Base-by-base conservation (phyloP, 1,140 invertebrate species). In the Monomorium pharaonis region DNA sequence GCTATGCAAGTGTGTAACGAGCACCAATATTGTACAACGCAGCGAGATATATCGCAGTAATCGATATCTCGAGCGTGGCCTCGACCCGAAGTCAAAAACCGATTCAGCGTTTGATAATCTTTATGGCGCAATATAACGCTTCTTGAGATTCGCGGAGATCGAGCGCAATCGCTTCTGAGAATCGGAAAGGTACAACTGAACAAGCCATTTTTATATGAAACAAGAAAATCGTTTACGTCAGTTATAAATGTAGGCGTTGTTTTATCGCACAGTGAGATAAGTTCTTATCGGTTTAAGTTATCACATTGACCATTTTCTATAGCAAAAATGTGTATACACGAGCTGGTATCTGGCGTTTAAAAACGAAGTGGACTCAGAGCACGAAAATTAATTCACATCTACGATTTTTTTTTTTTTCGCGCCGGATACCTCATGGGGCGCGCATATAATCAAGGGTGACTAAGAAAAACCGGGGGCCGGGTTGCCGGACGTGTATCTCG, bases 51-150 rank as follows among this genome's bases (percentile, higher is more conserved):
- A 87, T 89, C 84, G 76, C 37, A 42, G 58, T 76, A 91, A 91
- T 91, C 90, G 88, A 91, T 91, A 91, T 65, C 47, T 9, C 7
- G 58, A 6, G 27, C 21, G 5, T 24, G 85, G 63, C 88, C 89
- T 90, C 89, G 88, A 85, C 81, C 80, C 30, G 30, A 42, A 90
- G 62, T 87, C 85, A 56, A 89, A 89, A 69, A 89, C 75, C 72
- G 76, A 86, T 75, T 72, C 63, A 54, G 77, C 44, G 24, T 47
- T 30, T 60, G 54, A 56, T 86, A 78, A 78, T 56, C 42, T 76
- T 78, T 72, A 44, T 10, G 37, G 12, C 5, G 27, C 42, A 65
- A 30, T 21, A 58, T 75, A 44, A 42, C 3, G 10, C 18, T 60
- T 77, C 42, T 77, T 44, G 42, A 62, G 56, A 74, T 54, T 37